Base-by-base conservation (phyloP, 2,113 vertebrate species). In the Pachycephala philippinensis region DNA sequence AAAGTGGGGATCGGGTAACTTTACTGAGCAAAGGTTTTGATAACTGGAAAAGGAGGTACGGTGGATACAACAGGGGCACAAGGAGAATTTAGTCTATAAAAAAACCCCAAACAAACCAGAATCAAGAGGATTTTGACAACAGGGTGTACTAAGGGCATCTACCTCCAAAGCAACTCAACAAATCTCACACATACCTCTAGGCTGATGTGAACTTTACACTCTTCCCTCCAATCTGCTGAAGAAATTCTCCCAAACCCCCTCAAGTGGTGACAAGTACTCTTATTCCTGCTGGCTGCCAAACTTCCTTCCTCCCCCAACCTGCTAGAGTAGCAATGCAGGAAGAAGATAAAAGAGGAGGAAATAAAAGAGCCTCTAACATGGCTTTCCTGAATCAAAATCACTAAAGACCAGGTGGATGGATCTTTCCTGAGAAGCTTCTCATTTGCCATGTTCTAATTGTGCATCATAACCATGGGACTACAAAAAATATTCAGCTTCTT, bases 131-230 rank as follows among this genome's bases (percentile, higher is more conserved):
- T 93, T 96, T 93, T 94, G 71, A 90, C 84, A 94, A 87, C 44
- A 52, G 68, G 11, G 23, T 84, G 27, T 86, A 61, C 56, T 64
- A 71, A 84, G 74, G 74, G 72, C 77, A 91, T 59, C 64, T 88
- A 87, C 89, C 64, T 74, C 45, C 63, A 21, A 84, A 92, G 82
- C 80, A 83, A 89, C 44, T 40, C 60, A 52, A 86, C 77, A 94
- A 65, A 87, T 71, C 89, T 96, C 87, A 87, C 91, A 69, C 65
- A 40, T 85, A 86, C 65, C 88, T 95, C 82, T 56, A 88, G 84
- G 87, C 69, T 92, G 93, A 94, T 87, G 53, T 89, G 90, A 97
- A 90, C 86, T 96, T 93, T 91, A 85, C 77, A 92, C 88, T 96
- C 40, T 80, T 82, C 89, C 26, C 75, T 90, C 66, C 71, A 79